phyloP scores from a whole-genome alignment of 2,797 vertebrate genomes.

The Distichodus sexfasciatus region DNA sequence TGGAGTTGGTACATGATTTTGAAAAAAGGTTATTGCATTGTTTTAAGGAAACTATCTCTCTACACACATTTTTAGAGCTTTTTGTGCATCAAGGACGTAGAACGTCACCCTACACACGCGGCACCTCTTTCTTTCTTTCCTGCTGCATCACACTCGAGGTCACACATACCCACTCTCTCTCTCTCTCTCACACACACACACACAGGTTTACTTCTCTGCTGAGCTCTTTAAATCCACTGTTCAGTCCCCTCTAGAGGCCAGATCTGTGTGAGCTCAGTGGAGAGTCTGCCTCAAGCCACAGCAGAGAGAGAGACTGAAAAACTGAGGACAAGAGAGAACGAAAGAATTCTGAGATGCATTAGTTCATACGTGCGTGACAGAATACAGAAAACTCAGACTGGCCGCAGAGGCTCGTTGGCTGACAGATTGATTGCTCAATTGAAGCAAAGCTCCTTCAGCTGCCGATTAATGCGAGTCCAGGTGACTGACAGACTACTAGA shows the following conservation, averaged over 20 bases:
- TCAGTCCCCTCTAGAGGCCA: slow-evolving; percentile 75
- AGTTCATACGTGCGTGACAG: slow-evolving; percentile 53
- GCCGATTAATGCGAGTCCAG: slow-evolving; percentile 39
- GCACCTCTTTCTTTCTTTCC: neutral
- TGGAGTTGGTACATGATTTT: no score
- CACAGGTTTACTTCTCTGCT: slow-evolving; percentile 68
- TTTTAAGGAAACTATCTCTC: neutral
- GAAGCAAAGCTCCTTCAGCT: slow-evolving; percentile 14
- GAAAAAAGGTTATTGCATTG: neutral
- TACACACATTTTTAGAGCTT: neutral
- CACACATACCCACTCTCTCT: no score
- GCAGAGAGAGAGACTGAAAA: slow-evolving; percentile 74
- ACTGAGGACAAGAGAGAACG: slow-evolving; percentile 71
- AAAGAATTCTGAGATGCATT: slow-evolving; percentile 68
- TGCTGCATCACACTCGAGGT: neutral
- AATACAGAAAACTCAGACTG: slow-evolving; percentile 25
- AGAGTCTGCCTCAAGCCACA: slow-evolving; percentile 82
- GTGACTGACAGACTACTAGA: slow-evolving; percentile 31
- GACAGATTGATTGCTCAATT: slow-evolving; percentile 37
- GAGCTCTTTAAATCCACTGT: slow-evolving; percentile 79
- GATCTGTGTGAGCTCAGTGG: slow-evolving; percentile 79
- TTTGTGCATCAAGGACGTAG: neutral
- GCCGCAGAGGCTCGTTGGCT: neutral
- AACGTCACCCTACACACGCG: neutral
- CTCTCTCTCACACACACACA: slow-evolving; percentile 37